phyloP scores from a whole-genome alignment of 2,888 invertebrate species.

The Pollenia angustigena region DNA sequence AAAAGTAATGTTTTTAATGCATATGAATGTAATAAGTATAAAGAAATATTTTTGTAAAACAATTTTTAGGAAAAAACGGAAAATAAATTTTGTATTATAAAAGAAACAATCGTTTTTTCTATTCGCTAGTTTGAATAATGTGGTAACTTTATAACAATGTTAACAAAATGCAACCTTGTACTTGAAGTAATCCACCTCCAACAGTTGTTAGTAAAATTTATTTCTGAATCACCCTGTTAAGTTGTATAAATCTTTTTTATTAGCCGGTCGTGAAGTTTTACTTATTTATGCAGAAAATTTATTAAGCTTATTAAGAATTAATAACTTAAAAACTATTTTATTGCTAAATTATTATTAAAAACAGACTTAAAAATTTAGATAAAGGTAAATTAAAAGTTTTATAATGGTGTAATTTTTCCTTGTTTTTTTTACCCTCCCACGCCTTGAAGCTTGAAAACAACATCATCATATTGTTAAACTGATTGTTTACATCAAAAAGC shows the following conservation, averaged over 20 bases:
- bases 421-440: no score
- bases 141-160: neutral
- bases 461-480: neutral
- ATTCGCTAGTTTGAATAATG: neutral
- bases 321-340: neutral
- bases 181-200: neutral
- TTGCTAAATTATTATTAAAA: neutral
- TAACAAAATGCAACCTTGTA: slow-evolving; percentile 2
- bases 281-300: neutral
- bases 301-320: neutral
- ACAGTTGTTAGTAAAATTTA: neutral
- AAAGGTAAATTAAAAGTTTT: slow-evolving; percentile 1
- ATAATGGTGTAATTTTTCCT: neutral
- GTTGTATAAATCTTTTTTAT: neutral
- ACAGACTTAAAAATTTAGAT: neutral
- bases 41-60: slow-evolving; percentile 11
- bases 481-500: slow-evolving; percentile 42
- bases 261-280: slow-evolving; percentile 29
- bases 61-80: neutral
- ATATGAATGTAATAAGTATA: slow-evolving; percentile 32
- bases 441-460: neutral
- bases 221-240: slow-evolving; percentile 19
- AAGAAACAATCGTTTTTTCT: neutral
- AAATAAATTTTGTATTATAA: slow-evolving; percentile 28
- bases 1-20: slow-evolving; percentile 2